Evolutionary conservation across 2,888 invertebrate genomes (phyloP).

Genomic region (Antheraea yamamai): DNA sequence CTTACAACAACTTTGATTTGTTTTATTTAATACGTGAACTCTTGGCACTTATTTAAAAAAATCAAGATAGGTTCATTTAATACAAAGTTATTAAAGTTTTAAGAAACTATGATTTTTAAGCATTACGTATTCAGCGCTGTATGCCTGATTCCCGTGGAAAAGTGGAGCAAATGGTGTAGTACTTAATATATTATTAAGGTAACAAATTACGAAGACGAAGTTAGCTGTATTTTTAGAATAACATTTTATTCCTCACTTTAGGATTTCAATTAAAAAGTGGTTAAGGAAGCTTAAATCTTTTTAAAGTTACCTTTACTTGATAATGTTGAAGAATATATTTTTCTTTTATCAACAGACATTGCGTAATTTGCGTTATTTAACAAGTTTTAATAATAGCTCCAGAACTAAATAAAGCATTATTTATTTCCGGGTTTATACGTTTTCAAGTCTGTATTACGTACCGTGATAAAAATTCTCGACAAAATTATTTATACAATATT

Average conservation of each 20-base stretch:
- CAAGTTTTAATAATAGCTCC: neutral
- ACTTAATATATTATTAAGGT: too few species aligned
- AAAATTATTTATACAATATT: neutral
- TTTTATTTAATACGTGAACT: too few species aligned
- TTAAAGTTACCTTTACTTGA: neutral
- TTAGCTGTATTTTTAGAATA: neutral
- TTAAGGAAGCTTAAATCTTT: neutral
- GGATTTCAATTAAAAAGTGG: neutral
- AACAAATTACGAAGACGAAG: too few species aligned
- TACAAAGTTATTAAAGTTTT: too few species aligned
- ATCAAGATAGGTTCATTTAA: too few species aligned
- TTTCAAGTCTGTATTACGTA: neutral
- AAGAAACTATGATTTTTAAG: too few species aligned
- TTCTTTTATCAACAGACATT: neutral
- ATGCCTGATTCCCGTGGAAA: too few species aligned
- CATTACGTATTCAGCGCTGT: too few species aligned
- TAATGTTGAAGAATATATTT: neutral
- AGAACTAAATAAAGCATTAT: neutral
- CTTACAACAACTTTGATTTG: too few species aligned
- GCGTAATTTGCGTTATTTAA: neutral
- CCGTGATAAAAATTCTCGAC: neutral
- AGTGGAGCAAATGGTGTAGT: too few species aligned
- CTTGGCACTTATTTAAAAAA: too few species aligned
- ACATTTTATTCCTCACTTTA: neutral
- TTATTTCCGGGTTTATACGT: neutral